Conservation (phyloP, 2,888 invertebrate genomes). For the Napeogenes inachia region DNA sequence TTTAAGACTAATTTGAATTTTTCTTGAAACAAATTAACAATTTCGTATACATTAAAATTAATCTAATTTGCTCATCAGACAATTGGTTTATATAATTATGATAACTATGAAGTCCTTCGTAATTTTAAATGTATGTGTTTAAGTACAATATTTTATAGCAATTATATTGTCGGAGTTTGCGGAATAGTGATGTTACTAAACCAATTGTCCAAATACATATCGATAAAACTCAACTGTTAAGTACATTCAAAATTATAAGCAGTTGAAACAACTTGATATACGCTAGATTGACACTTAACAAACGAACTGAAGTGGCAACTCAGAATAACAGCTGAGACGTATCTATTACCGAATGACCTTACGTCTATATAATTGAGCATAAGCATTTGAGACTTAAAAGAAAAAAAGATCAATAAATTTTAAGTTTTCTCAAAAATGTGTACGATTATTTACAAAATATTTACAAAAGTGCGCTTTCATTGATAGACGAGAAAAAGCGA, state of each 20-base stretch:
- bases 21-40: constrained; percentile 57
- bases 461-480: constrained; percentile 63
- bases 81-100: constrained; percentile 18
- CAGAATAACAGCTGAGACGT: constrained; percentile 38
- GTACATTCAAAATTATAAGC: constrained; percentile 29
- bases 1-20: constrained; percentile 46
- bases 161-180: constrained; percentile 19
- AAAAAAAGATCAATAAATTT: constrained; percentile 49
- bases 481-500: constrained; percentile 48
- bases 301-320: constrained; percentile 21
- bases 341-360: constrained; percentile 50
- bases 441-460: constrained; percentile 71
- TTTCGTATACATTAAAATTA: constrained; percentile 72
- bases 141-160: constrained; percentile 12
- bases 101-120: background rate
- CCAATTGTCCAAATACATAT: constrained; percentile 29
- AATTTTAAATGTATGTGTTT: background rate
- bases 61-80: constrained; percentile 44
- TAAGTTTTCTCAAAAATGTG: constrained; percentile 57
- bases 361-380: constrained; percentile 73
- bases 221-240: constrained; percentile 34
- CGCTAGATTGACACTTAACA: constrained; percentile 35
- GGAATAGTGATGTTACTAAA: constrained; percentile 23
- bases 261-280: constrained; percentile 36
- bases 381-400: constrained; percentile 68